Conservation (phyloP, 2,113 vertebrate genomes). For the Labeo rohita region DNA sequence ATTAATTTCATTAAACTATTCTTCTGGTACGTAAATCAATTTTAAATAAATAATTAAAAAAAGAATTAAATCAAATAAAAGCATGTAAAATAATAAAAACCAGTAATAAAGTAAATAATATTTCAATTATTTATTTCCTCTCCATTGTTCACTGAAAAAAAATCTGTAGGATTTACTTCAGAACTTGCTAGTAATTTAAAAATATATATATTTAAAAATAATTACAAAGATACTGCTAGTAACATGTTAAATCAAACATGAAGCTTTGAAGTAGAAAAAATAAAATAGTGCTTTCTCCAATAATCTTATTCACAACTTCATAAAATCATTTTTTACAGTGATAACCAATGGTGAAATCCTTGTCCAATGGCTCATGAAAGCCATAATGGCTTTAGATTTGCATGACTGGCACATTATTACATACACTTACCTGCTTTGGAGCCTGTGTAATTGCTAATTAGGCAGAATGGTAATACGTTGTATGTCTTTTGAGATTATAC, state of each 20-base stretch:
- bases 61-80: no score
- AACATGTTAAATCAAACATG: background rate
- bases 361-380: background rate
- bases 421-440: constrained; percentile 2
- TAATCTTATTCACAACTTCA: background rate
- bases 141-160: no score
- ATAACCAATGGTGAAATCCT: background rate
- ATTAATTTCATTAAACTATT: background rate
- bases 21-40: background rate
- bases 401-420: constrained; percentile 40
- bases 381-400: constrained; percentile 1
- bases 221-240: no score
- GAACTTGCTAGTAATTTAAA: background rate
- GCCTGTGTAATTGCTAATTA: constrained; percentile 46
- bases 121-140: background rate
- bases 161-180: background rate
- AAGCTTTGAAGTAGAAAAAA: background rate
- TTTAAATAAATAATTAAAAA: no score
- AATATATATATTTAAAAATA: no score
- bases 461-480: constrained; percentile 6
- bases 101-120: background rate
- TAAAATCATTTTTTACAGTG: no score
- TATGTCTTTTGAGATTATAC: constrained; percentile 9
- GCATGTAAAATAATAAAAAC: background rate
- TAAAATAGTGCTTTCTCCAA: background rate